Evolutionary conservation across 2,888 invertebrate species (phyloP), one percentile per base, ranked within the genome.

Genomic region (Thereva nobilitata): DNA sequence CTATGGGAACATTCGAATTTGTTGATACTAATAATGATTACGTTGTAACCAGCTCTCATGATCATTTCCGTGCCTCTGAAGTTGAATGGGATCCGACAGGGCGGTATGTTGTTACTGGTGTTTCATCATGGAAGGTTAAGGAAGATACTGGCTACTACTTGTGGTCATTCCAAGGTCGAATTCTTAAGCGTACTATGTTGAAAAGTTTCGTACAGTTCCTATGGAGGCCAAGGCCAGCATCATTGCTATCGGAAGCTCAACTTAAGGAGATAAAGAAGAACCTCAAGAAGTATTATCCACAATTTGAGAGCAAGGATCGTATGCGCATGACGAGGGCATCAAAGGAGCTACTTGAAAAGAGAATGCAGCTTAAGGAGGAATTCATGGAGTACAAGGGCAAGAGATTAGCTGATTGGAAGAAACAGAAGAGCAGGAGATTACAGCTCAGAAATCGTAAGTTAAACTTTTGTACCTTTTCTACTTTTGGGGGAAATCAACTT

Each of bases 71-170:
- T 76, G 86, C 86, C 4, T 95, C 96, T 0, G 95, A 97, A 78
- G 94, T 98, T 1, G 97, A 97, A 80, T 99, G 99, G 99, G 99
- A 99, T 82, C 98, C 99, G 1, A 99, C 98, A 3, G 99, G 99
- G 1, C 88, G 99, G 70, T 99, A 95, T 77, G 95, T 99, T 9
- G 92, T 93, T 63, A 96, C 97, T 0, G 94, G 92, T 1, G 96
- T 97, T 12, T 96, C 96, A 1, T 91, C 91, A 70, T 97, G 97
- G 89, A 97, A 95, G 76, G 93, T 94, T 70, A 97, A 95, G 83
- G 95, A 95, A 74, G 92, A 92, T 79, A 84, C 85, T 69, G 97
- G 96, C 2, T 99, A 95, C 82, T 95, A 96, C 87, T 89, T 99
- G 77, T 97, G 97, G 92, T 95, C 95, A 42, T 98, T 99, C 90